Evolutionary conservation across 2,888 invertebrate genomes (phyloP), one percentile per base, ranked within the genome.

Genomic region (Brachypterus glaber): DNA sequence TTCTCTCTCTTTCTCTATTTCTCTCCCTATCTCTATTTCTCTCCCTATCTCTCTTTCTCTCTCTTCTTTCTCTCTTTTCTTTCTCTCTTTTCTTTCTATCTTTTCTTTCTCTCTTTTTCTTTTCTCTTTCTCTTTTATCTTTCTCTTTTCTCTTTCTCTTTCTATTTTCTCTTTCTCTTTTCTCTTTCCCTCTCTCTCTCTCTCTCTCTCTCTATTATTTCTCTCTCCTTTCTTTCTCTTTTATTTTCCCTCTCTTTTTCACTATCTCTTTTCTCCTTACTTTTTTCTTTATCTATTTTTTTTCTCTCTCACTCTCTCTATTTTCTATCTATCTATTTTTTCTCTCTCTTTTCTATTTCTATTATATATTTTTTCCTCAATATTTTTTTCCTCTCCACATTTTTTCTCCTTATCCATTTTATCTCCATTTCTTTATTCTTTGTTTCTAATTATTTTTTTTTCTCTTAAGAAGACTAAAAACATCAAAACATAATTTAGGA

Each of bases 391-490:
- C n/a, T 24, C 24, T 24, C 24, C 7, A 24, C n/a, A 7, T 24
- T n/a, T 24, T 24, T n/a, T 24, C 24, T 24, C n/a, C 24, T 24
- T n/a, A 24, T 24, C n/a, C 24, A 24, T 24, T n/a, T 24, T n/a
- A 24, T 24, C 24, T 24, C 24, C 7, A 24, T 24, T n/a, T 24
- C 24, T 8, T 24, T n/a, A 8, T n/a, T 24, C 24, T 24, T 24
- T 24, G 7, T n/a, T 24, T n/a, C 24, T 24, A 8, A 7, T 24
- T n/a, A 8, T 24, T n/a, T 7, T n/a, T 24, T 24, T n/a, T 24
- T n/a, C n/a, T 24, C 24, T 24, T n/a, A n/a, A n/a, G n/a, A n/a
- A n/a, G n/a, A n/a, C n/a, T n/a, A n/a, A n/a, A n/a, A n/a, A n/a
- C n/a, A n/a, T n/a, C n/a, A n/a, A n/a, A n/a, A n/a, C n/a, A n/a